Conservation (phyloP, 2,888 invertebrate species). For the Mythimna vitellina region DNA sequence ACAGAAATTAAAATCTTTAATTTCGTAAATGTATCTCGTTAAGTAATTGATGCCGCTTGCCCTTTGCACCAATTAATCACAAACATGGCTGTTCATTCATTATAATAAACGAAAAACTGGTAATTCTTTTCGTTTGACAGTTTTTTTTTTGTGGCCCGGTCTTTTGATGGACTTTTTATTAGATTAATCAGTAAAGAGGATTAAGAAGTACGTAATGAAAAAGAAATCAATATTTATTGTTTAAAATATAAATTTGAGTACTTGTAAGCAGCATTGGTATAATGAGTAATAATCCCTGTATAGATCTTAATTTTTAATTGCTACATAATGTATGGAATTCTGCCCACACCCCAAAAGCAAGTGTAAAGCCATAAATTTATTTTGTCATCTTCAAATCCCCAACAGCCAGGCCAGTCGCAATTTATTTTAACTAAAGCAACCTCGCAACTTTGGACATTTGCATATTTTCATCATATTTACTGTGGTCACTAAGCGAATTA, state of each 20-base stretch:
- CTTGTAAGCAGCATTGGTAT: too few species aligned
- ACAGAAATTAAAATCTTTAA: constrained; percentile 49
- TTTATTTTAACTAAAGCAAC: constrained; percentile 81
- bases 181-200: not conserved
- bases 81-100: constrained; percentile 27
- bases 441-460: constrained; percentile 77
- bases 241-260: not conserved
- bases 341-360: constrained; percentile 16
- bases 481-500: constrained; percentile 82
- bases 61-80: constrained; percentile 32
- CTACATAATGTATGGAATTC: constrained; percentile 1
- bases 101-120: constrained; percentile 6
- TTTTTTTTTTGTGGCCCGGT: not conserved
- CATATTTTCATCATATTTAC: constrained; percentile 86
- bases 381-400: constrained; percentile 65
- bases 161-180: not conserved
- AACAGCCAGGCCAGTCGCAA: constrained; percentile 69
- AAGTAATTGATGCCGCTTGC: constrained; percentile 42
- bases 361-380: constrained; percentile 44
- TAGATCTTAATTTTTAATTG: not conserved
- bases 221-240: not conserved
- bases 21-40: constrained; percentile 35
- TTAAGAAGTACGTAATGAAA: not conserved
- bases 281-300: not conserved
- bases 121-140: constrained; percentile 1